Evolutionary conservation across 92 coral and sea anemone genomes (phyloP), one percentile per base, ranked within the genome.

Genomic region (Porites rus): DNA sequence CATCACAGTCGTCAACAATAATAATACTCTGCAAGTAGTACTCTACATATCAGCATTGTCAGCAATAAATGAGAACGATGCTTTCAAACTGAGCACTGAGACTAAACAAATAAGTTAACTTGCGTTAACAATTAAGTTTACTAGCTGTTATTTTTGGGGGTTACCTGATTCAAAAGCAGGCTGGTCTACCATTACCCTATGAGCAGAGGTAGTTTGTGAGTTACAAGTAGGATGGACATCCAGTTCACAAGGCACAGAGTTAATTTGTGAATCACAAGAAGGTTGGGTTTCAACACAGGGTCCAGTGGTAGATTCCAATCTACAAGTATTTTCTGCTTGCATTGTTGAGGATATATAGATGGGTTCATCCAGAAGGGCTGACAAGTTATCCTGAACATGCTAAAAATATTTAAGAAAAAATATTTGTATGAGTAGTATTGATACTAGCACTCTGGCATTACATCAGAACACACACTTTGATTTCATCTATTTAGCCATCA

Each of bases 31-130:
- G 69, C 18, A 65, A 65, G 69, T 65, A 24, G 69, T 17, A 65
- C 69, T 65, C 21, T 65, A 65, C 69, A 65, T 65, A 65, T 65
- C 69, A 65, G 69, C 69, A 65, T 65, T 65, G 69, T 65, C 69
- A 65, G 69, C 69, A 65, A 11, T 60, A 63, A 63, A 63, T 63
- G 31, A 28, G 31, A 28, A 12, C 18, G 13, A 8, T 63, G 68
- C 68, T 63, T 63, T 63, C 16, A 63, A 63, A 60, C 65, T 60
- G 65, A 60, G 13, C 65, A 60, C 65, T 60, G 65, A 60, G 65
- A 60, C 65, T 60, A 60, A 60, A 60, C 65, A 60, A 60, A 28
- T 28, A 60, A 60, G 65, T 60, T 60, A 60, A 60, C 65, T 60
- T 60, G 18, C 18, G 65, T 60, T 60, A 11, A 60, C 65, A 60